Evolutionary conservation across 2,113 vertebrate genomes (phyloP).

Genomic region (Hypanus sabinus): DNA sequence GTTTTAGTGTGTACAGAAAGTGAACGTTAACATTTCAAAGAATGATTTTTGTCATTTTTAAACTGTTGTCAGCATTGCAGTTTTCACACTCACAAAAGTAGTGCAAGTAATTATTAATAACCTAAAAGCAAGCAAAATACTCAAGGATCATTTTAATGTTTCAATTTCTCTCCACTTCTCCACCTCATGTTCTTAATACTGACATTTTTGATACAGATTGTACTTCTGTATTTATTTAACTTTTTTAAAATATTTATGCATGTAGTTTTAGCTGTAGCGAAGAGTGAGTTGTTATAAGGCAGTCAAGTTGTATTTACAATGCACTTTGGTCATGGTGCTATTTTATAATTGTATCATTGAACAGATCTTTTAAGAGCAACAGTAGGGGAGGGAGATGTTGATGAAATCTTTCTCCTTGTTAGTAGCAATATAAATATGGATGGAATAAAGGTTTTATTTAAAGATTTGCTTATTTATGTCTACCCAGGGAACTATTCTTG

Average conservation of each 20-base stretch:
- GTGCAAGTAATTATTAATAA: constrained; percentile 9
- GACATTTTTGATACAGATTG: constrained; percentile 22
- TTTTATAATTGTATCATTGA: constrained; percentile 37
- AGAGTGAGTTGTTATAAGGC: constrained; percentile 41
- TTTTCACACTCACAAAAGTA: neutral
- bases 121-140: neutral
- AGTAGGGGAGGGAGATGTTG: neutral
- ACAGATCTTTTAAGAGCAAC: neutral
- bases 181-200: constrained; percentile 14
- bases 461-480: neutral
- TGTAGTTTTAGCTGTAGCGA: constrained; percentile 48
- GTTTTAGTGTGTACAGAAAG: neutral
- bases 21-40: constrained; percentile 25
- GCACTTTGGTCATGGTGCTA: constrained; percentile 47
- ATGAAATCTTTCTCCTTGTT: constrained; percentile 17
- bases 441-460: constrained; percentile 12
- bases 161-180: neutral
- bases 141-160: constrained; percentile 25
- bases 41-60: neutral
- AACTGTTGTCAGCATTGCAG: neutral
- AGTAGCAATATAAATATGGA: neutral
- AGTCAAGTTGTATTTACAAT: constrained; percentile 31
- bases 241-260: constrained; percentile 49
- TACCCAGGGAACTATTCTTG: neutral
- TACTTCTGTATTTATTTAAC: constrained; percentile 53